Conservation (phyloP, 2,888 invertebrate species). For the Ormyrus nitidulus region DNA sequence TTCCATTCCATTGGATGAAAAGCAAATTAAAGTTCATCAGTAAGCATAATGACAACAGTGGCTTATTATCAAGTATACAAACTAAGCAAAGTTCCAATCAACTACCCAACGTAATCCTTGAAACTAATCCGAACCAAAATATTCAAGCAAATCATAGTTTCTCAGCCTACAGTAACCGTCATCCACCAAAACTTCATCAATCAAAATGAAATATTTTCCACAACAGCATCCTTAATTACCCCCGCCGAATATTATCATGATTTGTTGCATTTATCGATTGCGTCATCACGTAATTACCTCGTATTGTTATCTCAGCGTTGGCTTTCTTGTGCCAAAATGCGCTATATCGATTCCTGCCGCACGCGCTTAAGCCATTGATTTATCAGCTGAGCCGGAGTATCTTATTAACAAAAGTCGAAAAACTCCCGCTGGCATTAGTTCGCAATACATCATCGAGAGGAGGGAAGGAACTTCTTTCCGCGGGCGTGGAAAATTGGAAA, state of each 20-base stretch:
- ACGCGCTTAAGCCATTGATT: not conserved
- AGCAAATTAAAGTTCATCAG: too few relatives aligned
- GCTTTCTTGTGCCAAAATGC: not conserved
- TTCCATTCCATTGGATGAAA: too few relatives aligned
- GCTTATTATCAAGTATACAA: too few relatives aligned
- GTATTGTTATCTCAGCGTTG: slow-evolving; percentile 20
- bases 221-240: slow-evolving; percentile 6
- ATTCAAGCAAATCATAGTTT: not conserved
- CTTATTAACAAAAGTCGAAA: slow-evolving; percentile 9
- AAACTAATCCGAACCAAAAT: not conserved
- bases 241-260: slow-evolving; percentile 14
- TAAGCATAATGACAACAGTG: too few relatives aligned
- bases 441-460: slow-evolving; percentile 4
- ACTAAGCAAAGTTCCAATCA: too few relatives aligned
- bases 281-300: slow-evolving; percentile 1
- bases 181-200: not conserved
- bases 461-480: not conserved
- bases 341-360: slow-evolving; percentile 3
- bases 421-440: not conserved
- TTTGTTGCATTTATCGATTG: slow-evolving; percentile 26
- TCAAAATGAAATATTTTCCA: slow-evolving; percentile 25
- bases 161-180: not conserved
- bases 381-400: not conserved
- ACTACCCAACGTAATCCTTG: too few relatives aligned
- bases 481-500: slow-evolving; percentile 12